Evolutionary conservation across 2,797 vertebrate genomes (phyloP).

Genomic region (Cyclura pinguis): DNA sequence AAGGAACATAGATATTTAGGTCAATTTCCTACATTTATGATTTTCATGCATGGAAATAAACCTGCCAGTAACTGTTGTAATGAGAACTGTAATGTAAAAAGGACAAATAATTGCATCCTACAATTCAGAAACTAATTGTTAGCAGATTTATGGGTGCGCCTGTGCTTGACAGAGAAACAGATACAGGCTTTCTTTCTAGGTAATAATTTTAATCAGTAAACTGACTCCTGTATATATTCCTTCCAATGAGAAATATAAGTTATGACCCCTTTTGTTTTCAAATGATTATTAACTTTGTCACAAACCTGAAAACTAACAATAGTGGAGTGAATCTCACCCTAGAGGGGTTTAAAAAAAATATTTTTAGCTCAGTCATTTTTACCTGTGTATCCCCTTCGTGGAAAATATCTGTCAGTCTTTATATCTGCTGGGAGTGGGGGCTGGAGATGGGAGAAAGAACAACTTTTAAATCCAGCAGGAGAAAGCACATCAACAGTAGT

Average conservation of each 20-base stretch:
- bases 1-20: not conserved
- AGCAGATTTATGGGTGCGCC: not conserved
- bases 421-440: slow-evolving; percentile 10
- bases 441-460: slow-evolving; percentile 24
- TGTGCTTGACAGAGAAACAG: not conserved
- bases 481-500: slow-evolving; percentile 62
- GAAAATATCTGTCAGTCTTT: slow-evolving; percentile 43
- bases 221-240: not conserved
- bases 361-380: not conserved
- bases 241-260: slow-evolving; percentile 12
- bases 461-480: slow-evolving; percentile 55
- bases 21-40: not conserved
- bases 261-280: not conserved
- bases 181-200: not conserved
- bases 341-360: not conserved
- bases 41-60: not conserved
- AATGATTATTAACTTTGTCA: slow-evolving; percentile 2
- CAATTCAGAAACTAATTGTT: not conserved
- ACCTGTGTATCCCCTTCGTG: slow-evolving; percentile 37
- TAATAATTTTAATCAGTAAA: slow-evolving; percentile 11
- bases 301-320: not conserved
- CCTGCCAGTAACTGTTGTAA: not conserved
- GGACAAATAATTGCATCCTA: slow-evolving; percentile 1
- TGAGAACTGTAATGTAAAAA: not conserved
- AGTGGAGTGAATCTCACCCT: not conserved